Percentiles rank a stretch among this genome's conserved stretches.
phyloP scores from a whole-genome alignment of 53 echinoderm and acorn worm genomes.

The Antedon mediterranea region DNA sequence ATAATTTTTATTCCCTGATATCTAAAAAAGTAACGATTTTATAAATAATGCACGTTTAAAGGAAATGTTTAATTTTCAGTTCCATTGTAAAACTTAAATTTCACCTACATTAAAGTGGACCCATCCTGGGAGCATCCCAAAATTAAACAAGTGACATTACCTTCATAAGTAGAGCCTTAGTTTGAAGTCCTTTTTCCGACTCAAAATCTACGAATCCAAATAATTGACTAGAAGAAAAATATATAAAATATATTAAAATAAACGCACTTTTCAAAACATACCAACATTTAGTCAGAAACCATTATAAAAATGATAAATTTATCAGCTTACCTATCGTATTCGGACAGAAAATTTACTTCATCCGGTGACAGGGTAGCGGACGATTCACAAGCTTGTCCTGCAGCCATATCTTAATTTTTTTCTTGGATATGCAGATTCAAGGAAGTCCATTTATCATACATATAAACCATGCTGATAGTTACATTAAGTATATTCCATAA shows the following conservation, averaged over 20 bases:
- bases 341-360: not conserved
- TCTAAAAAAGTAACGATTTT: too few species aligned
- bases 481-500: not conserved
- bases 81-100: not conserved
- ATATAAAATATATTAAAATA: constrained; percentile 3
- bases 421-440: not conserved
- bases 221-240: constrained; percentile 51
- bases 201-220: constrained; percentile 87
- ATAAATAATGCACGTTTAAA: too few species aligned
- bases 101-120: not conserved
- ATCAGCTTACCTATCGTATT: not conserved
- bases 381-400: not conserved
- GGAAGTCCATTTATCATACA: not conserved
- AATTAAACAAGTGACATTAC: constrained; percentile 30
- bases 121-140: not conserved
- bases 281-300: not conserved
- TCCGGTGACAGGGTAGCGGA: not conserved
- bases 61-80: too few species aligned
- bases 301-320: not conserved
- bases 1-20: too few species aligned
- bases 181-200: constrained; percentile 66
- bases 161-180: constrained; percentile 77
- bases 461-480: not conserved
- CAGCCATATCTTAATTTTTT: not conserved
- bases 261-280: not conserved